Conservation (phyloP, 2,113 vertebrate genomes). For the Balaeniceps rex region DNA sequence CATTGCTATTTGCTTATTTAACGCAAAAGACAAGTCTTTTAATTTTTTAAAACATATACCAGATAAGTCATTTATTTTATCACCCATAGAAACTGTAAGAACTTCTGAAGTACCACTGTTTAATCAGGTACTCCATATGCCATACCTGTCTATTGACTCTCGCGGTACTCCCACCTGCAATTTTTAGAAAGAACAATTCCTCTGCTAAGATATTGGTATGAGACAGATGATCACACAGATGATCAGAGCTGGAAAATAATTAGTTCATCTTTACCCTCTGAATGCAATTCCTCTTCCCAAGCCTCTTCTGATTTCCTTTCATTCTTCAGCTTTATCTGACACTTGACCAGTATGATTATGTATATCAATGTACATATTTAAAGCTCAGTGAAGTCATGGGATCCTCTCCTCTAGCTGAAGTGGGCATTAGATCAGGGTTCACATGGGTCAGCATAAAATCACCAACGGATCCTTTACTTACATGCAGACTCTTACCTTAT, state of each 20-base stretch:
- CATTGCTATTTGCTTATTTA: not conserved
- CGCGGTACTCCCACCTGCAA: not conserved
- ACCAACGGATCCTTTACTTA: not conserved
- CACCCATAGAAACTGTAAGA: not conserved
- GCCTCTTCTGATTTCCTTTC: not conserved
- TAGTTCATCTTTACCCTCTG: not conserved
- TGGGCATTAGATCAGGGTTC: not conserved
- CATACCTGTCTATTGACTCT: not conserved
- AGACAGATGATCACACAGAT: not conserved
- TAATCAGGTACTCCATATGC: not conserved
- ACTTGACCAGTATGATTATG: not conserved
- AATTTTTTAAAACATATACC: not conserved
- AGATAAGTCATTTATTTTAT: not conserved
- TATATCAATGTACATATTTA: not conserved
- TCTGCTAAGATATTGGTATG: not conserved
- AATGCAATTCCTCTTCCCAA: not conserved
- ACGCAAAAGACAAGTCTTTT: not conserved
- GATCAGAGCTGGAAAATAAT: not conserved
- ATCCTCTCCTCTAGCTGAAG: not conserved
- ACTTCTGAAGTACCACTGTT: not conserved
- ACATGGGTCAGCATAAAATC: not conserved
- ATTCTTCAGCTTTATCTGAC: not conserved
- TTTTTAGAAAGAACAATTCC: not conserved
- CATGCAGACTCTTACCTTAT: not conserved
- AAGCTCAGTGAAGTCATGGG: not conserved